Evolutionary conservation across 1,140 invertebrate genomes (phyloP).

Genomic region (Lepidurus arcticus): DNA sequence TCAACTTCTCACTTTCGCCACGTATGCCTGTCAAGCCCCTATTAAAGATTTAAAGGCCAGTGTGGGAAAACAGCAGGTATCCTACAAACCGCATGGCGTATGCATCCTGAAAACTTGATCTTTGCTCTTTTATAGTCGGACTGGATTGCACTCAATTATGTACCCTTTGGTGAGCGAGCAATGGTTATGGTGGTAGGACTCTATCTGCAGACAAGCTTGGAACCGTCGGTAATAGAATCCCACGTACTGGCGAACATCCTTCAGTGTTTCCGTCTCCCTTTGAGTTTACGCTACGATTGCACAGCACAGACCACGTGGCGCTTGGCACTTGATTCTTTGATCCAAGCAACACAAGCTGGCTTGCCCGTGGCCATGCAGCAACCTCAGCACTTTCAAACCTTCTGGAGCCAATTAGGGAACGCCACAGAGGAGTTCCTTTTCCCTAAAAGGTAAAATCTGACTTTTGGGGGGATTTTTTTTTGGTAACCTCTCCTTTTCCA

Average conservation of each 20-base stretch:
- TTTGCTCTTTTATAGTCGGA: conserved; percentile 51
- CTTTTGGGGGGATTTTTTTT: conserved; percentile 24
- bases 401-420: conserved; percentile 79
- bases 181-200: conserved; percentile 72
- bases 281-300: conserved; percentile 77
- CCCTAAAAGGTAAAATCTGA: conserved; percentile 57
- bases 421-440: conserved; percentile 89
- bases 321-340: conserved; percentile 69
- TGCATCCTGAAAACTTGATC: conserved; percentile 28
- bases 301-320: conserved; percentile 79
- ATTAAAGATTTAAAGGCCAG: conserved; percentile 46
- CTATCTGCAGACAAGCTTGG: conserved; percentile 72
- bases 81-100: not conserved
- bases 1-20: conserved; percentile 67
- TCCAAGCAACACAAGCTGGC: conserved; percentile 72
- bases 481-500: not conserved
- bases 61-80: not conserved
- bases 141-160: conserved; percentile 78
- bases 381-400: conserved; percentile 58
- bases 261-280: conserved; percentile 62
- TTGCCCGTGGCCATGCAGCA: conserved; percentile 78
- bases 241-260: conserved; percentile 72
- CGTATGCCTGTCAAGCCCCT: conserved; percentile 64
- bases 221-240: conserved; percentile 65
- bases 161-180: conserved; percentile 80